Base-by-base conservation (phyloP, 2,797 vertebrate genomes). In the Lophotriccus pileatus region DNA sequence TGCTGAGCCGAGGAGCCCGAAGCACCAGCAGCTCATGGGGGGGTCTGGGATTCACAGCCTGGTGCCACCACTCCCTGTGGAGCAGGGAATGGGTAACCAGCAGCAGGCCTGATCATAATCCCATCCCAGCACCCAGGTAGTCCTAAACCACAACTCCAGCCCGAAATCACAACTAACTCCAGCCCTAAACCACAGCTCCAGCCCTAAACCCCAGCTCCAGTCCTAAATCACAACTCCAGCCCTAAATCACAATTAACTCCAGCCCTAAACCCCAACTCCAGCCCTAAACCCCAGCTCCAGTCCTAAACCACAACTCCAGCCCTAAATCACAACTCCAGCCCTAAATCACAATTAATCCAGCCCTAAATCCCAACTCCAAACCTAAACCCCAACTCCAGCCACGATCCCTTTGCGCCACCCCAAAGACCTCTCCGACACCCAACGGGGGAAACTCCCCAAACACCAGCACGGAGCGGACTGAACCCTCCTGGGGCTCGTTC, bases 361-460 rank as follows among this genome's bases (percentile, higher is more conserved):
- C 49, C 49, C 27, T 28, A 28, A 50, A 50, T 1, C 27, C 27
- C 49, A 28, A 3, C 25, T 50, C 47, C 49, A 50, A 25, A 14
- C 49, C 49, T 50, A 27, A 50, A 44, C 43, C 19, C 9, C 43
- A 44, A 8, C 43, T 44, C 41, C 41, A 41, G 41, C 46, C 46
- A 1, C 0, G 1, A 12, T 2, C 68, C 55, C 17, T 3, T 2
- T 1, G 0, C 0, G 24, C 63, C 66, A 3, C 52, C 47, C 49
- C 49, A 16, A 46, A 46, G 49, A 50, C 25, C 49, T 27, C 25
- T 27, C 14, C 23, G 25, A 6, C 49, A 15, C 47, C 47, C 47
- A 5, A 19, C 5, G 5, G 62, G 5, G 62, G 21, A 12, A 37
- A 9, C 16, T 7, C 34, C 85, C 66, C 0, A 9, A 43, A 8